These are phyloP conservation scores for Ormyrus nitidulus DNA, from an alignment of 2,888 invertebrate genomes.

Conservation along the genomic window DNA sequence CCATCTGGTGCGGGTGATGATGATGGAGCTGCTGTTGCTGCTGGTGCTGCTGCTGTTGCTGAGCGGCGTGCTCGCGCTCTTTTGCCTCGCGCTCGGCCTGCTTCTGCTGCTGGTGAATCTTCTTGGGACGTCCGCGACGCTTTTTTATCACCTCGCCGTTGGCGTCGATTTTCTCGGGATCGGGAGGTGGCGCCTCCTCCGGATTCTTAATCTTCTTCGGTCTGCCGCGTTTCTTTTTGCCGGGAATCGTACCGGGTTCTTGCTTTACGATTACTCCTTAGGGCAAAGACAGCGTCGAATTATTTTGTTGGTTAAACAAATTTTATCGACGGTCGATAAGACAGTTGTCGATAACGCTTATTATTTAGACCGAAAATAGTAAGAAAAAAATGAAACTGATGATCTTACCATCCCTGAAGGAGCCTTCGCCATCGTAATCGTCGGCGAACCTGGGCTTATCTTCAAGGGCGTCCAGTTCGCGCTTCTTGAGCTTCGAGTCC, in stretches of 20 bases:
- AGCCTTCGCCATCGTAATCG: conserved; percentile 69
- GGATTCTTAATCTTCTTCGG: conserved; percentile 90
- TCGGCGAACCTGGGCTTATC: conserved; percentile 67
- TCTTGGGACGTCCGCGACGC: conserved; percentile 92
- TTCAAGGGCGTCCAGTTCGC: conserved; percentile 67
- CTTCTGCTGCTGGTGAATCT: conserved; percentile 79
- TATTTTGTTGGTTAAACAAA: not conserved
- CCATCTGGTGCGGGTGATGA: conserved; percentile 68
- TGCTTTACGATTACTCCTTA: conserved; percentile 62
- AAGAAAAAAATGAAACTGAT: no score
- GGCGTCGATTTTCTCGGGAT: conserved; percentile 71
- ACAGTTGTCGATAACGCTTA: no score
- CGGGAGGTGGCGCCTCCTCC: conserved; percentile 79
- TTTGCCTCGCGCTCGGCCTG: conserved; percentile 69
- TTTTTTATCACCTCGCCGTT: conserved; percentile 86
- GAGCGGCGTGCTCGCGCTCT: conserved; percentile 66
- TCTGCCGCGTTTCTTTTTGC: conserved; percentile 92
- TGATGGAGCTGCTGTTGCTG: conserved; percentile 66
- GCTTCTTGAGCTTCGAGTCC: conserved; percentile 82
- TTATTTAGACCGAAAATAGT: no score
- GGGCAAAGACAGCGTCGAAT: conserved; percentile 52
- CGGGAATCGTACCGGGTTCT: conserved; percentile 78
- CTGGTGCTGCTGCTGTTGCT: conserved; percentile 65
- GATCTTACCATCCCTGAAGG: conserved; percentile 68
- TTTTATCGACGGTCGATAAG: not conserved